Base-by-base conservation (phyloP, 2,888 invertebrate species). In the Conops quadrifasciatus region DNA sequence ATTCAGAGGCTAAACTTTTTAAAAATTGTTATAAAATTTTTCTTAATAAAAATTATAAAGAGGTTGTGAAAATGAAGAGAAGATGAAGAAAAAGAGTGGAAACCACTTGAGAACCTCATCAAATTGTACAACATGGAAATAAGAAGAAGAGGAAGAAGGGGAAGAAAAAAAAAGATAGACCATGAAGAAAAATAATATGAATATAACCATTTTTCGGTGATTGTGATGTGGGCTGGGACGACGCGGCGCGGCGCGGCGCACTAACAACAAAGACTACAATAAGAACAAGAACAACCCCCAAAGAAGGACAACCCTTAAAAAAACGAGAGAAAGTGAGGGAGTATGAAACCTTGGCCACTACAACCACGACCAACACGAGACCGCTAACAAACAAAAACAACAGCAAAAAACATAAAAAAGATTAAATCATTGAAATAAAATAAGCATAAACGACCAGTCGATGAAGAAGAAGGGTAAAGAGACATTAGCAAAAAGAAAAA, bases 31-130 rank as follows among this genome's bases (percentile, higher is more conserved):
- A 56, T 19, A 51, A 65, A 65, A 65, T 53, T 30, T 36, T 36
- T 36, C 9, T 65, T 51, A 51, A 65, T 53, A 65, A 65, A 53
- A 36, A 43, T 36, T 43, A 43, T 36, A 9, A 9, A 36, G 9
- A 36, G 36, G 5, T 36, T 36, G 4, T 9, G 36, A 36, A 36
- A 36, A 36, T 36, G 5, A 4, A 36, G 9, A 9, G 53, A 56
- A n/a, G 21, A 11, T n/a, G 11, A 21, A 56, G 24, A 21, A 11
- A 24, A 56, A 19, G 19, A 49, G 47, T 47, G n/a, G 45, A 45
- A 65, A 65, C 65, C 66, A 66, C 66, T 66, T 66, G 66, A 43
- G 53, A 66, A 56, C 30, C 36, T 56, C 56, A 56, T 66, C 30
- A 66, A 66, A 66, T 24, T 28, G 16, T 28, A 13, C 7, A 58